Evolutionary conservation across 2,888 invertebrate species (phyloP), one percentile per base, ranked within the genome.

Genomic region (Girardia tigrina): DNA sequence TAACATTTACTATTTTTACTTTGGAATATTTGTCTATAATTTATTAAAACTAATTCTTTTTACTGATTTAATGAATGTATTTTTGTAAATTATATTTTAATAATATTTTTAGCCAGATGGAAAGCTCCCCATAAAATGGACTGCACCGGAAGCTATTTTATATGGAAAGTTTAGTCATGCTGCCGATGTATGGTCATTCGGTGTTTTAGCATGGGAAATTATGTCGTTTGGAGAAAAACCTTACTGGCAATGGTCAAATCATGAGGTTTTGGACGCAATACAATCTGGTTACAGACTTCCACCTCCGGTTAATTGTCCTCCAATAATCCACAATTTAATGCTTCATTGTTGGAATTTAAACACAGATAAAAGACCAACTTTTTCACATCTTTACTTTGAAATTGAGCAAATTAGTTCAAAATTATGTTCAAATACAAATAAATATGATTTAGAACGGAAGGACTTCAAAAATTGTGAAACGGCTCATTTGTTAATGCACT

Each of bases 191-290:
- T 99, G 98, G 98, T 94, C 94, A 74, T 94, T 94, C 88, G 98
- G 97, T 56, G 94, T 98, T 78, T 94, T 98, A 28, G 91, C 94
- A 85, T 98, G 98, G 98, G 98, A 98, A 84, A 94, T 98, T 23
- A 93, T 97, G 91, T 94, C 94, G 27, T 98, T 94, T 83, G 98
- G 98, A 1, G 97, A 98, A 84, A 88, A 97, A 77, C 98, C 98
- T 4, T 98, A 98, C 85, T 98, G 95, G 95, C 97, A 97, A 87
- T 99, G 98, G 98, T 94, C 94, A 79, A 94, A 94, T 85, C 94
- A 98, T 86, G 95, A 97, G 86, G 98, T 99, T 78, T 98, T 98
- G 81, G 93, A 94, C 78, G 94, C 98, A 84, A 94, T 98, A 83
- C 29, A 75, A n/a, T 95, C 98, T 83, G 97, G 95, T 26, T 97